Percentiles rank a stretch among this genome's conserved stretches.
phyloP scores from a whole-genome alignment of 2,113 vertebrate species.

The Nothocercus nigrocapillus region DNA sequence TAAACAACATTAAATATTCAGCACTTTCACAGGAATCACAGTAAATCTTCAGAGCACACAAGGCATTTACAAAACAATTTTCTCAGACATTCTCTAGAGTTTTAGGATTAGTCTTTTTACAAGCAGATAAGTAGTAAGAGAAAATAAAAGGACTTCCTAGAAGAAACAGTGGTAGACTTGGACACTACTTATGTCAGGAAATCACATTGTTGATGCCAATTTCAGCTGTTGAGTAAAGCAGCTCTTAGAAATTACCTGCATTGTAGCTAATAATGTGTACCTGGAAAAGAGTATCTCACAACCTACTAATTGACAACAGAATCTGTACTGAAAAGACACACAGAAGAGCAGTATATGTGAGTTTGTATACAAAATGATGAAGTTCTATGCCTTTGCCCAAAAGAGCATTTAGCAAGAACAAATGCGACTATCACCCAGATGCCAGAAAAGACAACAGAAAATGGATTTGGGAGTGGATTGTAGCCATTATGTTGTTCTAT shows the following conservation, averaged over 20 bases:
- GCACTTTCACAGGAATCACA: not conserved
- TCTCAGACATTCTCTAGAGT: not conserved
- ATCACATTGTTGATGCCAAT: not conserved
- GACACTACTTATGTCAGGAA: not conserved
- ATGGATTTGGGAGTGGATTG: not conserved
- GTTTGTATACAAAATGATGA: not conserved
- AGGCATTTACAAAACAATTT: not conserved
- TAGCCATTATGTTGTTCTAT: not conserved
- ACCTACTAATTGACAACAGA: not conserved
- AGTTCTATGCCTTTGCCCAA: not conserved
- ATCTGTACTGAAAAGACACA: not conserved
- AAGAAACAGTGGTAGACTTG: not conserved
- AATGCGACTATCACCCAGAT: not conserved
- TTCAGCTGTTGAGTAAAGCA: not conserved
- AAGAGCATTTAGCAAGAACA: not conserved
- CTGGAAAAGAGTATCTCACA: not conserved
- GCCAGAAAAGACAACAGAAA: not conserved
- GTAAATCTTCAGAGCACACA: not conserved
- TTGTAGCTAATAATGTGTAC: not conserved
- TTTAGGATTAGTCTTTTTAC: not conserved
- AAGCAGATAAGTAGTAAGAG: not conserved
- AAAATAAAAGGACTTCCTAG: not conserved
- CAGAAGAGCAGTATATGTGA: not conserved
- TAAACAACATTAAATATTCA: not conserved
- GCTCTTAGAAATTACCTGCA: not conserved